Conservation (phyloP, 2,888 invertebrate genomes). For the Leptura quadrifasciata region DNA sequence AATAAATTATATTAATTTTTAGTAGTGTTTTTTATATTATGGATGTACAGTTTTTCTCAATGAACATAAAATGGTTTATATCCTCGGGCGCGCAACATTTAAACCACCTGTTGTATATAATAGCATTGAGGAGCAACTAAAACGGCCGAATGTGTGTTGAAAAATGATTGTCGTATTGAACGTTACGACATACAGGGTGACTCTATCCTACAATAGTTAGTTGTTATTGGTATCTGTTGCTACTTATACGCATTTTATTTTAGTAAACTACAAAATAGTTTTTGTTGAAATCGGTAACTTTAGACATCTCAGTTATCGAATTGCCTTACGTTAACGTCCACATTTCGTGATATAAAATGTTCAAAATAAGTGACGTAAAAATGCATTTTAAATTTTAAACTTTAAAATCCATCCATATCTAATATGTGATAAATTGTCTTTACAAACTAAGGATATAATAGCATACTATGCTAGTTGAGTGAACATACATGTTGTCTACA, state of each 20-base stretch:
- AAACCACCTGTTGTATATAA: slow-evolving; percentile 8
- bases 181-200: background rate
- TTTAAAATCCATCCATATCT: no score
- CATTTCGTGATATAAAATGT: no score
- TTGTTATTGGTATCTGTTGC: no score
- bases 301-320: no score
- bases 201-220: no score
- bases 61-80: slow-evolving; percentile 21
- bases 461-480: no score
- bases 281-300: background rate
- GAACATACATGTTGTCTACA: no score
- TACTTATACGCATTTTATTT: background rate
- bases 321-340: no score
- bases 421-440: no score
- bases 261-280: background rate
- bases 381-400: no score
- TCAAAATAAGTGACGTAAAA: no score
- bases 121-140: background rate
- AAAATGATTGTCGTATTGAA: slow-evolving; percentile 9
- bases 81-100: background rate
- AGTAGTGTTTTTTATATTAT: slow-evolving; percentile 20
- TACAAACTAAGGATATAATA: no score
- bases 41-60: slow-evolving; percentile 18
- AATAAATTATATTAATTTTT: slow-evolving; percentile 22
- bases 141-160: background rate